A percentile compares a stretch with the other conserved stretches of the same genome.
phyloP scores from a whole-genome alignment of 92 coral and sea anemone species.

The Paramuricea clavata region DNA sequence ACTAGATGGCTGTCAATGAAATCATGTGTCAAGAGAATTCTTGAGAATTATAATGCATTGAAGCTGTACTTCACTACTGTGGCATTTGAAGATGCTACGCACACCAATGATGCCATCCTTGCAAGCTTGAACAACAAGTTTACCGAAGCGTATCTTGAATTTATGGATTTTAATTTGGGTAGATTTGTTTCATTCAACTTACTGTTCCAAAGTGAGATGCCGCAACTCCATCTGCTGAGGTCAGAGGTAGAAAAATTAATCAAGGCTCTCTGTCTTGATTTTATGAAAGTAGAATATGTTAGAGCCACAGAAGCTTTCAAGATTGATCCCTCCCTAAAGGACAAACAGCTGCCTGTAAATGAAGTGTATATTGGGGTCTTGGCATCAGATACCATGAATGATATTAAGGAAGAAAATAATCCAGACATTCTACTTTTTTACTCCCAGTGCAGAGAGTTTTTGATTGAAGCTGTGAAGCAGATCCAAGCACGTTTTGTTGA shows the following conservation, averaged over 20 bases:
- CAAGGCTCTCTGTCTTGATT: slow-evolving; percentile 17
- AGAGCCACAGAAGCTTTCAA: not conserved
- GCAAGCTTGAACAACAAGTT: slow-evolving; percentile 12
- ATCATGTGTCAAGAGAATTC: slow-evolving; percentile 16
- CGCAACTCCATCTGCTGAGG: slow-evolving; percentile 5
- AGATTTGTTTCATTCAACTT: slow-evolving; percentile 22
- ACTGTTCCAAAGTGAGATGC: slow-evolving; percentile 18
- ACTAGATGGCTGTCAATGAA: slow-evolving; percentile 17
- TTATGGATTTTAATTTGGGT: slow-evolving; percentile 19
- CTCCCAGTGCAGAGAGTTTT: slow-evolving; percentile 11
- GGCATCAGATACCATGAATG: slow-evolving; percentile 1
- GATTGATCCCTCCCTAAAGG: slow-evolving; percentile 8
- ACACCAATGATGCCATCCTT: slow-evolving; percentile 23
- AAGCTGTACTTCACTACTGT: slow-evolving; percentile 6
- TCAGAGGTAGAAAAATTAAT: not conserved
- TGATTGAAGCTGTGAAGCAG: slow-evolving; percentile 23
- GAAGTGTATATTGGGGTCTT: not conserved
- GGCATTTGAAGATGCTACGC: slow-evolving; percentile 20
- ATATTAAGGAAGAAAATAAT: not conserved
- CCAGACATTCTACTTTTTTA: not conserved
- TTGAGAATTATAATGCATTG: slow-evolving; percentile 3
- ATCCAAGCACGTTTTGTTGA: slow-evolving; percentile 25
- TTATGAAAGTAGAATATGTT: not conserved
- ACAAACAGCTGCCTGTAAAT: slow-evolving; percentile 6
- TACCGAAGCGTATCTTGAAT: not conserved